Base-by-base conservation (phyloP, 2,888 invertebrate genomes). In the Cataglyphis albicans region DNA sequence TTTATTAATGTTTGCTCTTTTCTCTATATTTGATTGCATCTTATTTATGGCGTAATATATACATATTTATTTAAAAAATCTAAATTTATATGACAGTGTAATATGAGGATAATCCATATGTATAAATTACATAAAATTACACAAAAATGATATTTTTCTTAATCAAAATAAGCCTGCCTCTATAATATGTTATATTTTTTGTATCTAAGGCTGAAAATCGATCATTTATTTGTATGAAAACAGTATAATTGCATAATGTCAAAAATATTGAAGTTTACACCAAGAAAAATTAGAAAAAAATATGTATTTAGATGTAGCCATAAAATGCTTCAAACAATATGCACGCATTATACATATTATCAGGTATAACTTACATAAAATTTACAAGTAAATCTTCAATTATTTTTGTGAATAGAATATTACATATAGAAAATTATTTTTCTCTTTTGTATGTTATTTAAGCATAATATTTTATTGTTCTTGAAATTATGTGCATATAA, bases 11-110 rank as follows among this genome's bases (percentile, higher is more conserved):
- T 74, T 68, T 67, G 25, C 48, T 76, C 76, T 48, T 41, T 82
- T 82, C 35, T 73, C 83, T 57, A 85, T 83, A 68, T 35, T 65
- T 83, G 59, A 52, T 82, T 86, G 21, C 73, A 61, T n/a, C 48
- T 82, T 63, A 48, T 18, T 64, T 80, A 29, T 81, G 41, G 64
- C 12, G 18, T 10, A 1, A 3, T n/a, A 25, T 25, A 32, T 3
- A 18, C 3, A 15, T 32, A 64, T 35, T 65, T 21, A 18, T 74
- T 44, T 61, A 15, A 32, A 21, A 65, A 1, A 48, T 48, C 21
- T 32, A 52, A 64, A 75, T 52, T 75, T 48, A 32, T 35, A n/a
- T 21, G 15, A 44, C 15, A 15, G 15, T 70, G 7, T n/a, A 52
- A 52, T 52, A 52, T n/a, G 52, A 21, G 7, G 3, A 1, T 35